Base-by-base conservation (phyloP, 2,888 invertebrate species). In the Mantis religiosa region DNA sequence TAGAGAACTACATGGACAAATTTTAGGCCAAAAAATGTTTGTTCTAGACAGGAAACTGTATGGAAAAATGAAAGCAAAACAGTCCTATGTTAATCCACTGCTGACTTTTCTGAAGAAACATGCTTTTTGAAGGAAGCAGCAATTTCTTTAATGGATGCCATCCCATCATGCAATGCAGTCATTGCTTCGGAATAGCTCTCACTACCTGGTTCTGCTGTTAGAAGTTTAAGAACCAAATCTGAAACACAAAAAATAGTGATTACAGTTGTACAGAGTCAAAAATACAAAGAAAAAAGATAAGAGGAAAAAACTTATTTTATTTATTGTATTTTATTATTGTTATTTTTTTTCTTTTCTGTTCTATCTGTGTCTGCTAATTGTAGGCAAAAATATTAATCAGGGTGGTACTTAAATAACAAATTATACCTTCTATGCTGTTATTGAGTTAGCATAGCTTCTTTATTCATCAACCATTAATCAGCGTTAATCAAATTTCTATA, bases 181-280 rank as follows among this genome's bases (percentile, higher is more conserved):
- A 90, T 84, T 20, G 91, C 88, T 25, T 94, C 94, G n/a, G 93
- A 93, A 91, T 95, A 95, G 25, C 92, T 92, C 82, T 93, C 92
- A 28, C 93, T 93, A 28, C 93, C 93, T 15, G 94, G 94, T 25
- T 94, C 93, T 91, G 94, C 90, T 20, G 92, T 95, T 90, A 96
- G 92, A 91, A 95, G 93, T 91, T 95, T 94, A 25, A 96, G 93
- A 0, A 97, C 96, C 91, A 95, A 93, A 93, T 96, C 97, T 97
- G 92, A 84, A 93, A 93, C 91, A 91, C 90, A 91, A 90, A 89
- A 89, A 90, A 89, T 84, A 88, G 1, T 85, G 47, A 4, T 71
- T 2, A 2, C 4, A 2, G 54, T 71, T 71, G 54, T 6, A 20
- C 20, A 82, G 83, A 82, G 28, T 84, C 89, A 25, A 28, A 25